These are phyloP conservation scores for Buathra laborator DNA, from an alignment of 2,888 invertebrate genomes.

Conservation along the genomic window DNA sequence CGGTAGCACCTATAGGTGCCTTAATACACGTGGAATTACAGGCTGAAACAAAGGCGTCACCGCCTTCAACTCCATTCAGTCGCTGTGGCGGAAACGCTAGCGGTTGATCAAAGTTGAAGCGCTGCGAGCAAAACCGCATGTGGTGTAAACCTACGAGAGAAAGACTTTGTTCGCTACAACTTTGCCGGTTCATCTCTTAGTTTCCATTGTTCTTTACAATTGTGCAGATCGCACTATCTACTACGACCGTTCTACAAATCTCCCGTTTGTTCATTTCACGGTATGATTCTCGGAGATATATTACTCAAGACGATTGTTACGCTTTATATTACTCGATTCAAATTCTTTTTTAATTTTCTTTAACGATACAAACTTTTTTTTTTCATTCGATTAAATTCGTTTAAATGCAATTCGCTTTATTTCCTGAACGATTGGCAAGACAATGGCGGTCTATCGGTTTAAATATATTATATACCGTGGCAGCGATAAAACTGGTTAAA, in stretches of 20 bases:
- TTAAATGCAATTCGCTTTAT: too few species aligned
- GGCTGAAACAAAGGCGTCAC: slow-evolving; percentile 35
- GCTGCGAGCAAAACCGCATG: slow-evolving; percentile 19
- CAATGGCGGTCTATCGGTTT: too few species aligned
- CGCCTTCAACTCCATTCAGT: slow-evolving; percentile 39
- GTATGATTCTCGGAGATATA: too few species aligned
- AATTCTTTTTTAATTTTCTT: too few species aligned
- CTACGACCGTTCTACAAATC: too few species aligned
- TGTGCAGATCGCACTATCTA: background rate
- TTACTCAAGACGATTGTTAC: background rate
- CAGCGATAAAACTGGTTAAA: background rate
- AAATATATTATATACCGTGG: too few species aligned
- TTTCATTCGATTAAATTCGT: too few species aligned
- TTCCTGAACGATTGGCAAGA: too few species aligned
- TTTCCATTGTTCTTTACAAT: background rate
- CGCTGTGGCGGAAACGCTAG: slow-evolving; percentile 2
- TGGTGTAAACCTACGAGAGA: slow-evolving; percentile 18
- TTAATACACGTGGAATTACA: slow-evolving; percentile 6
- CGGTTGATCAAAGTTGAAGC: slow-evolving; percentile 39
- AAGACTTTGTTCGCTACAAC: background rate
- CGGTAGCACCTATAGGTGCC: slow-evolving; percentile 5
- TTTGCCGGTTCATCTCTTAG: background rate
- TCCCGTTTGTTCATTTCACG: background rate
- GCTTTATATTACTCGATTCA: background rate
- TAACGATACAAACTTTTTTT: too few species aligned